Conservation (phyloP, 2,888 invertebrate species). For the Seira musarum region DNA sequence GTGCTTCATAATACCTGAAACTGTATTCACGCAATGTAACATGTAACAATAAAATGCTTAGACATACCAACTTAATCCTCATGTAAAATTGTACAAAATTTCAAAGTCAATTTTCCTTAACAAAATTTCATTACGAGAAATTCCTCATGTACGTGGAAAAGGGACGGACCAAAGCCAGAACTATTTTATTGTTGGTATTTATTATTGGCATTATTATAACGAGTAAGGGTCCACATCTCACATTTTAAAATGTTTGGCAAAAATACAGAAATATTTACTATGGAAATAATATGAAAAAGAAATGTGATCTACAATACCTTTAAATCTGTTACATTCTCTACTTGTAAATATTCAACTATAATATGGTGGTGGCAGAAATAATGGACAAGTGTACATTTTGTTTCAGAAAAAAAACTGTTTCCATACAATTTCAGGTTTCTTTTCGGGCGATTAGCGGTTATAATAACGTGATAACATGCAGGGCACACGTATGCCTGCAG, state of each 20-base stretch:
- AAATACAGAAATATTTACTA: too few species aligned
- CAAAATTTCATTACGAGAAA: constrained; percentile 31
- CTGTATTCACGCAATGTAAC: too few species aligned
- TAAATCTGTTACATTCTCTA: too few species aligned
- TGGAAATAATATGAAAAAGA: too few species aligned
- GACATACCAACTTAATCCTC: neutral
- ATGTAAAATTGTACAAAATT: neutral
- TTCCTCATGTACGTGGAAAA: constrained; percentile 39
- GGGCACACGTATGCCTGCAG: constrained; percentile 20
- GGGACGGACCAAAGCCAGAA: neutral
- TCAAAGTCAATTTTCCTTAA: neutral
- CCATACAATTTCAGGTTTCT: too few species aligned
- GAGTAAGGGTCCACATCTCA: neutral
- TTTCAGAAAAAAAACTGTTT: too few species aligned
- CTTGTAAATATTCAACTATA: too few species aligned
- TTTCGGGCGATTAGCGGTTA: neutral
- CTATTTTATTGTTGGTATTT: constrained; percentile 23
- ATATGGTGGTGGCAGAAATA: too few species aligned
- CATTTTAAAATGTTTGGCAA: neutral
- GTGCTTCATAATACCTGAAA: too few species aligned
- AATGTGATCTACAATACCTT: too few species aligned
- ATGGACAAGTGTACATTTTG: too few species aligned
- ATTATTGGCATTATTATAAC: neutral
- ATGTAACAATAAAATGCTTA: neutral
- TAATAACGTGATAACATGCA: constrained; percentile 19